Base-by-base conservation (phyloP, 2,888 invertebrate genomes). In the Ashinkailepas kermadecensis region DNA sequence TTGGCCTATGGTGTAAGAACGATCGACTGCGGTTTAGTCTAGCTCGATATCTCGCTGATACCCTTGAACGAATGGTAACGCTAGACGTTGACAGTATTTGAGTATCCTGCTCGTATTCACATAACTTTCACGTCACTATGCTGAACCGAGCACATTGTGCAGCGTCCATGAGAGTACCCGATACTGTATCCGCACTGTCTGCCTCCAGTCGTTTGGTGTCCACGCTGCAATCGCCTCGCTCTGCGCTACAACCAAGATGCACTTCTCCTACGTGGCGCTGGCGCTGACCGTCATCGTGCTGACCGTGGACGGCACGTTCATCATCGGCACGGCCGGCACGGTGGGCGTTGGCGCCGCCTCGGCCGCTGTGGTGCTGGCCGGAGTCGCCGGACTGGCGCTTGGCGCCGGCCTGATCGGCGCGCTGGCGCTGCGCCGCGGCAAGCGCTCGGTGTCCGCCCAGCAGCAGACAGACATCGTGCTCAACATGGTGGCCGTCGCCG, bases 401-500 rank as follows among this genome's bases (percentile, higher is more conserved):
- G 79, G 79, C 23, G 79, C 79, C 78, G 78, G 57, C 23, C 57
- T 78, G 78, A 58, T 78, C 25, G 78, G 78, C n/a, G 57, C 15
- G 23, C 23, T 57, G 23, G 78, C 78, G 11, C 78, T 57, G 12
- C 78, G 78, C 2, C 78, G 78, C 13, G 78, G 78, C 57, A 57
- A 58, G 57, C 78, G 78, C 58, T 12, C 11, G 23, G 25, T 58
- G 12, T n/a, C 57, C 23, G 23, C 15, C n/a, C 21, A 56, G 57
- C 78, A 58, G 78, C 78, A 58, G 57, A 57, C 57, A 23, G 78
- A 78, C 78, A 78, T 78, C 58, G 57, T 78, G 10, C 78, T 78
- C 57, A 58, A 78, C 78, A 58, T 78, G 78, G 78, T 78, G 78
- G 78, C 78, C 78, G 78, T 58, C 78, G 58, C 57, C 78, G 78